Evolutionary conservation across 1,140 invertebrate species (phyloP).

Genomic region (Drosophila fuyamai): DNA sequence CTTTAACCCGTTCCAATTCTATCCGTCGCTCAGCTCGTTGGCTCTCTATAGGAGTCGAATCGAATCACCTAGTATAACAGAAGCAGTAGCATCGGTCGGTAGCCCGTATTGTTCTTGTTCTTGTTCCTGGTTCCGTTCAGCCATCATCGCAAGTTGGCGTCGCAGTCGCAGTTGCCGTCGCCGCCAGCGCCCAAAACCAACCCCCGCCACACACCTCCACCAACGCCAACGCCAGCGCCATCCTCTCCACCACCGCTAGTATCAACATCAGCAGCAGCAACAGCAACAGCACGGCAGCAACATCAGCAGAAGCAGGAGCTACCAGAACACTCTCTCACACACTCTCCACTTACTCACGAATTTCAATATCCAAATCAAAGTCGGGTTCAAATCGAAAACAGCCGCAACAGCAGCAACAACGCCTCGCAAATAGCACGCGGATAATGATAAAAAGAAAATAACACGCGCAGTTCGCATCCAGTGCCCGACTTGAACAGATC

Average conservation of each 20-base stretch:
- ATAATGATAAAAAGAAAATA: conserved; percentile 74
- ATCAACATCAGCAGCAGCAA: conserved; percentile 46
- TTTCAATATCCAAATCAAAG: conserved; percentile 85
- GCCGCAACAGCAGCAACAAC: conserved; percentile 84
- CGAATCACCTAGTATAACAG: conserved; percentile 52
- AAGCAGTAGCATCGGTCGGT: conserved; percentile 37
- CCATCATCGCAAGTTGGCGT: conserved; percentile 43
- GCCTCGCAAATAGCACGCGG: conserved; percentile 77
- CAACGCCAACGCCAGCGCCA: conserved; percentile 43
- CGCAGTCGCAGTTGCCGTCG: conserved; percentile 51
- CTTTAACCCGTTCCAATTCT: conserved; percentile 85
- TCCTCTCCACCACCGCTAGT: conserved; percentile 41
- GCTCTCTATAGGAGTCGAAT: conserved; percentile 72
- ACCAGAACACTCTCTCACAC: conserved; percentile 38
- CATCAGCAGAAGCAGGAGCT: conserved; percentile 43
- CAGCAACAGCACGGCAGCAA: conserved; percentile 29
- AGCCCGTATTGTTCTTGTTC: conserved; percentile 18
- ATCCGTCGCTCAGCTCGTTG: conserved; percentile 82
- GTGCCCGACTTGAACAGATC: conserved; percentile 41
- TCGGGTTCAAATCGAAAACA: conserved; percentile 84
- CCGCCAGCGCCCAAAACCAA: conserved; percentile 62
- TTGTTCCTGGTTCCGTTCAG: conserved; percentile 32
- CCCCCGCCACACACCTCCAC: conserved; percentile 37
- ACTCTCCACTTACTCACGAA: conserved; percentile 69
- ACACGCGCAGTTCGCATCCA: conserved; percentile 59